phyloP scores from a whole-genome alignment of 2,797 vertebrate species.

The Scleropages formosus region DNA sequence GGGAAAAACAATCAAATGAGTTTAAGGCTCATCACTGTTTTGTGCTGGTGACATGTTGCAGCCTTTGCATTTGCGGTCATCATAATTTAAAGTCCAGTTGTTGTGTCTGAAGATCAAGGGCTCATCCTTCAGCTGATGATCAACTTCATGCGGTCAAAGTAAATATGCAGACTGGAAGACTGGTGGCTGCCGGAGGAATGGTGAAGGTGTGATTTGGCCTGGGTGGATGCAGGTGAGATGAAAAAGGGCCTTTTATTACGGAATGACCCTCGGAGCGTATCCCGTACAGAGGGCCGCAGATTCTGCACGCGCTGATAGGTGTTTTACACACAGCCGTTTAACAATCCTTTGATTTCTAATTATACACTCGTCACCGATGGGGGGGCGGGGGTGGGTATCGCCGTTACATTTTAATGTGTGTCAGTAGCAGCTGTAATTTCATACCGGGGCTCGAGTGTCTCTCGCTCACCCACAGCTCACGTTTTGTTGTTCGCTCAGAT shows the following conservation, averaged over 20 bases:
- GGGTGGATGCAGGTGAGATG: no score
- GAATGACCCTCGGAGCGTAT: neutral
- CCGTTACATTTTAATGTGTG: conserved; percentile 39
- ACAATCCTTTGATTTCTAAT: conserved; percentile 32
- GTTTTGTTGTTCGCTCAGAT: neutral
- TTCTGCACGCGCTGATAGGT: neutral
- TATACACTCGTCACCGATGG: neutral
- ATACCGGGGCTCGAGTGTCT: conserved; percentile 33
- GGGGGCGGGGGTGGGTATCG: conserved; percentile 22
- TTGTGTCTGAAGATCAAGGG: neutral
- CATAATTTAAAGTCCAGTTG: neutral
- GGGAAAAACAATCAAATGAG: conserved; percentile 54
- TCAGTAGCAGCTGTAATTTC: conserved; percentile 31
- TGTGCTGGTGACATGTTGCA: neutral
- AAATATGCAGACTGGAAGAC: no score
- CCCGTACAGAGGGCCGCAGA: neutral
- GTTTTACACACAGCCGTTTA: conserved; percentile 27
- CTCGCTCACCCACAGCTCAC: neutral
- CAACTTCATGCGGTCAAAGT: no score
- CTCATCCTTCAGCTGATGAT: neutral
- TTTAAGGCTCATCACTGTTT: neutral
- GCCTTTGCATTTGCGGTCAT: neutral
- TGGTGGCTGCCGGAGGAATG: no score
- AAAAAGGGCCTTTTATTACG: neutral
- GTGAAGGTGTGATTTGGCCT: no score